Evolutionary conservation across 2,888 invertebrate genomes (phyloP).

Genomic region (Tuta absoluta): DNA sequence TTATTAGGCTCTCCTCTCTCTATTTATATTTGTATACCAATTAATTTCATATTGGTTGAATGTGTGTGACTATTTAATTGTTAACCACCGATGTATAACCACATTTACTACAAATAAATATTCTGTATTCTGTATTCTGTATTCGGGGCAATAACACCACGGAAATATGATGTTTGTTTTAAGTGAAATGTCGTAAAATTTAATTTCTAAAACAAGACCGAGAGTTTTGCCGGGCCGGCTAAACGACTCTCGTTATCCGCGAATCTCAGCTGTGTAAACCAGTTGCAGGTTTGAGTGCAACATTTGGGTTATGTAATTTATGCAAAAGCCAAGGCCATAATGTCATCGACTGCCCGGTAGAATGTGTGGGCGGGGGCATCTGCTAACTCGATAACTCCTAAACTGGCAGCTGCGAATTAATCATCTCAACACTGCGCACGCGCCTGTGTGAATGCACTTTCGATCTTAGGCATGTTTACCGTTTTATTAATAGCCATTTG

Average conservation of each 20-base stretch:
- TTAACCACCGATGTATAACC: too few species aligned
- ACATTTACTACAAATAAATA: too few species aligned
- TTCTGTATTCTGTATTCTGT: not conserved
- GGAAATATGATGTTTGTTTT: slow-evolving; percentile 22
- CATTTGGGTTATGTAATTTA: slow-evolving; percentile 59
- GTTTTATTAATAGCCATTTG: not conserved
- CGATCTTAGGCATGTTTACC: not conserved
- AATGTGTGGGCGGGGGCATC: slow-evolving; percentile 53
- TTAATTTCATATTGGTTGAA: too few species aligned
- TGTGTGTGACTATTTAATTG: too few species aligned
- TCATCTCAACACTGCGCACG: slow-evolving; percentile 13
- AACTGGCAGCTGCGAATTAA: slow-evolving; percentile 52
- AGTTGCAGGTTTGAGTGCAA: slow-evolving; percentile 54
- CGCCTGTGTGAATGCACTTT: slow-evolving; percentile 17
- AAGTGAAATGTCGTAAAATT: slow-evolving; percentile 24
- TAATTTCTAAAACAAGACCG: slow-evolving; percentile 21
- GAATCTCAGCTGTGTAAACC: slow-evolving; percentile 63
- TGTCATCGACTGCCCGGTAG: slow-evolving; percentile 54
- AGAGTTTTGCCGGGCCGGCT: slow-evolving; percentile 39
- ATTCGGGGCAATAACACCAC: slow-evolving; percentile 2
- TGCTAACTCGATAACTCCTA: slow-evolving; percentile 69
- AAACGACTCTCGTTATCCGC: slow-evolving; percentile 43
- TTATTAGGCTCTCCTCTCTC: too few species aligned
- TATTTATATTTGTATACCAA: too few species aligned
- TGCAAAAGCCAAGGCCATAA: slow-evolving; percentile 53